A percentile compares a stretch with the other conserved stretches of the same genome.
Evolutionary conservation across 2,113 vertebrate species (phyloP).

Genomic region (Perca flavescens): DNA sequence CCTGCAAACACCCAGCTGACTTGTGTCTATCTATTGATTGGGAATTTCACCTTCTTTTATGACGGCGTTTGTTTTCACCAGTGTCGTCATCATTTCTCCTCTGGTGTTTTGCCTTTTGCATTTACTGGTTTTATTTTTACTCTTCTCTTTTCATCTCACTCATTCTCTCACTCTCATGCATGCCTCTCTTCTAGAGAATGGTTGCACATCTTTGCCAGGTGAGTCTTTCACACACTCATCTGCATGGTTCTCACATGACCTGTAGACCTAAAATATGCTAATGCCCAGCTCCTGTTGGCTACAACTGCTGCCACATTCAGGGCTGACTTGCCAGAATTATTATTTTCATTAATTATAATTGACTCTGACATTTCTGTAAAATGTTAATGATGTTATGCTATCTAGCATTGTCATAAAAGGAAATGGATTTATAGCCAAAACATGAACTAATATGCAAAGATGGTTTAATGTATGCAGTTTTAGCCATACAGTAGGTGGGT

Average conservation of each 20-base stretch:
- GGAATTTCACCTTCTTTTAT: constrained; percentile 37
- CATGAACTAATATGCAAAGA: neutral
- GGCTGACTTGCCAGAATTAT: neutral
- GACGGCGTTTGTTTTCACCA: constrained; percentile 40
- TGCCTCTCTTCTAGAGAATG: constrained; percentile 99
- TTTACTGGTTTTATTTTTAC: constrained; percentile 83
- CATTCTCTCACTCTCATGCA: constrained; percentile 95
- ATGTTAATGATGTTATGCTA: neutral
- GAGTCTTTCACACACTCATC: constrained; percentile 89
- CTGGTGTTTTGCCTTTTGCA: constrained; percentile 81
- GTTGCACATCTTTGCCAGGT: constrained; percentile 98
- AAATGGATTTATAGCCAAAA: neutral
- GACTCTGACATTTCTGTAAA: neutral
- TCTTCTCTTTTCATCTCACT: constrained; percentile 89
- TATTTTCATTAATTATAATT: neutral
- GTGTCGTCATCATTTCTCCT: constrained; percentile 45
- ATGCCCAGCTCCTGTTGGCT: constrained; percentile 52
- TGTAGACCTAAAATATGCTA: neutral
- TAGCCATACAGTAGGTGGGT: constrained; percentile 34
- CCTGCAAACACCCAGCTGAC: constrained; percentile 46
- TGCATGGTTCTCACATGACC: constrained; percentile 83
- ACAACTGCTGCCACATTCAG: constrained; percentile 48
- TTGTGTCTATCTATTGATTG: constrained; percentile 74
- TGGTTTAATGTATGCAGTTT: constrained; percentile 48
- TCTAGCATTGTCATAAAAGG: neutral